These are phyloP conservation scores for Brevipalpus yothersi DNA, from an alignment of 1,140 invertebrate genomes.

Conservation along the genomic window DNA sequence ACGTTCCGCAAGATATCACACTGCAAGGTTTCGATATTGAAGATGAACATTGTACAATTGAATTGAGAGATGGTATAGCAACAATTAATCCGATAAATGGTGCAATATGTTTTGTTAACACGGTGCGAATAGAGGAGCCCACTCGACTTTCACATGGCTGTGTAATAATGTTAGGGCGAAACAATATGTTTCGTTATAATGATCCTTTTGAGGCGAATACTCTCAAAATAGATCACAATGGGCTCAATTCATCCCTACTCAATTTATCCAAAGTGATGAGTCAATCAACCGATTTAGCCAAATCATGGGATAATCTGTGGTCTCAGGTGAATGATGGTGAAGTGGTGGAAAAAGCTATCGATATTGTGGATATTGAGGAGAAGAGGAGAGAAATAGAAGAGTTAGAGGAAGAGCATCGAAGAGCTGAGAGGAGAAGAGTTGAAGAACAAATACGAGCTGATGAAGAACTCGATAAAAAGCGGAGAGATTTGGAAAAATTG, in stretches of 20 bases:
- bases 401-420: conserved; percentile 16
- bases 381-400: conserved; percentile 16
- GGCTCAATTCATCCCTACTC: conserved; percentile 26
- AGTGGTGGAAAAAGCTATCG: background rate
- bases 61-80: conserved; percentile 41
- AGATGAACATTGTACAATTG: conserved; percentile 52
- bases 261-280: conserved; percentile 26
- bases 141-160: conserved; percentile 49
- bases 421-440: conserved; percentile 3
- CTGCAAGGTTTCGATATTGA: conserved; percentile 49
- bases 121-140: conserved; percentile 40
- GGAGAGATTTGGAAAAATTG: conserved; percentile 12
- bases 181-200: conserved; percentile 65
- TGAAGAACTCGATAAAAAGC: conserved; percentile 14
- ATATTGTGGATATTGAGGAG: background rate
- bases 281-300: conserved; percentile 55
- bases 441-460: conserved; percentile 14
- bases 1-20: conserved; percentile 38
- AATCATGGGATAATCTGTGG: conserved; percentile 21
- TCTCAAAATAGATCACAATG: conserved; percentile 35
- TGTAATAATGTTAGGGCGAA: conserved; percentile 48
- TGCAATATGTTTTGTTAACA: conserved; percentile 61
- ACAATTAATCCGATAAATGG: conserved; percentile 40
- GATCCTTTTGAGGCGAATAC: conserved; percentile 70
- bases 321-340: background rate